Conservation (phyloP, 1,140 invertebrate genomes). For the Drosophila watanabei region DNA sequence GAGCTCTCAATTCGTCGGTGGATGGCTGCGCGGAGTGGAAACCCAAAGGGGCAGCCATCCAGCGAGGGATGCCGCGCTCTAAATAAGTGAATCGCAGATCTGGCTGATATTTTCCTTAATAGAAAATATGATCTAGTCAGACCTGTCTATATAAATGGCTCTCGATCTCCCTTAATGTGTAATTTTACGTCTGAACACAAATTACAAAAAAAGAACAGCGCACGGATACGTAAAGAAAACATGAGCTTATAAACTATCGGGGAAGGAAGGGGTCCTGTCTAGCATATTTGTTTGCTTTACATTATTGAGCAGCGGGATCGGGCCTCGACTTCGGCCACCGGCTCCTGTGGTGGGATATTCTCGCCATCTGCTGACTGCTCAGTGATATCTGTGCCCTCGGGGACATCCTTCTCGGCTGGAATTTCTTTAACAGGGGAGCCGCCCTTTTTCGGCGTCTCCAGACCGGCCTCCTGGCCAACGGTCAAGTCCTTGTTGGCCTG, state of each 20-base stretch:
- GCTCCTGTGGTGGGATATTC: slow-evolving; percentile 24
- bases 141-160: slow-evolving; percentile 1
- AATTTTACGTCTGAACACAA: slow-evolving; percentile 61
- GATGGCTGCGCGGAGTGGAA: slow-evolving; percentile 25
- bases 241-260: slow-evolving; percentile 46
- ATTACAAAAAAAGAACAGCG: slow-evolving; percentile 52
- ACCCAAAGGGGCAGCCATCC: slow-evolving; percentile 31
- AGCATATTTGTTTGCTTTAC: slow-evolving; percentile 41
- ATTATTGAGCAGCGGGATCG: slow-evolving; percentile 76
- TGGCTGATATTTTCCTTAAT: slow-evolving; percentile 13
- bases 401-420: slow-evolving; percentile 20
- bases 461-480: slow-evolving; percentile 59
- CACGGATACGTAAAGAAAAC: slow-evolving; percentile 40
- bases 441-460: slow-evolving; percentile 61
- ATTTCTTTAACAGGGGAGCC: slow-evolving; percentile 24
- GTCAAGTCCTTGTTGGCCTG: slow-evolving; percentile 45
- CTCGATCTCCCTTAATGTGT: slow-evolving; percentile 47
- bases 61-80: slow-evolving; percentile 52
- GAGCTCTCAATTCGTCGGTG: slow-evolving; percentile 54
- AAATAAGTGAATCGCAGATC: neutral
- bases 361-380: slow-evolving; percentile 30
- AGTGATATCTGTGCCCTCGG: slow-evolving; percentile 11
- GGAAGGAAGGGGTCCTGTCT: slow-evolving; percentile 9
- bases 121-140: slow-evolving; percentile 13
- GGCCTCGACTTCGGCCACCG: slow-evolving; percentile 30